Percentiles rank a stretch among this genome's conserved stretches.
phyloP scores from a whole-genome alignment of 2,888 invertebrate species.

The Cheilosia grossa region DNA sequence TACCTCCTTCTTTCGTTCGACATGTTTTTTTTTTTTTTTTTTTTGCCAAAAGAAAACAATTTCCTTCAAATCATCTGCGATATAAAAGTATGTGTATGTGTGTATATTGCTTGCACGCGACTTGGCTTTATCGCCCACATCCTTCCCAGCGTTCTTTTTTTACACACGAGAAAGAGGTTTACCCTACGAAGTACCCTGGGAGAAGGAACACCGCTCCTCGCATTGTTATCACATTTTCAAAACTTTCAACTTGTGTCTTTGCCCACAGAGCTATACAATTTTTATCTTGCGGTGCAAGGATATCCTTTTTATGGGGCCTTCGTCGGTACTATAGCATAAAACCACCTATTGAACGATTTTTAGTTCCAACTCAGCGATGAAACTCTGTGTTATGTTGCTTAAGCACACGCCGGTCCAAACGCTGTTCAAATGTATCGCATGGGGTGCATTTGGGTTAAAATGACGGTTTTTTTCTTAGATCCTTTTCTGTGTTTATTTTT shows the following conservation, averaged over 20 bases:
- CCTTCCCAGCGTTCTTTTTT: neutral
- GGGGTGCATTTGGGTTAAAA: conserved; percentile 29
- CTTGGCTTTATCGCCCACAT: neutral
- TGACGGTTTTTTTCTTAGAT: neutral
- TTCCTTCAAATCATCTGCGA: conserved; percentile 13
- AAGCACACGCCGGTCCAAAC: conserved; percentile 44
- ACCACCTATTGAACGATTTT: conserved; percentile 50
- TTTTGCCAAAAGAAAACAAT: conserved; percentile 37
- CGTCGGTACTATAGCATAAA: conserved; percentile 38
- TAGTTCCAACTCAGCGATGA: conserved; percentile 25
- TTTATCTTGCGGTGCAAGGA: conserved; percentile 47
- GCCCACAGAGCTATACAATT: conserved; percentile 22
- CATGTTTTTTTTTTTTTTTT: neutral
- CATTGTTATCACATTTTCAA: conserved; percentile 46
- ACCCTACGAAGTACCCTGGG: conserved; percentile 7
- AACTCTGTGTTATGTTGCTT: conserved; percentile 24
- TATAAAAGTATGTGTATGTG: conserved; percentile 5
- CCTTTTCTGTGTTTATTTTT: conserved; percentile 13
- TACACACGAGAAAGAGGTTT: conserved; percentile 39
- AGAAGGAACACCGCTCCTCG: neutral
- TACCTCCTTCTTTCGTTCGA: conserved; percentile 1
- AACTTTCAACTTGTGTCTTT: conserved; percentile 41
- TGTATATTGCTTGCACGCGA: conserved; percentile 9
- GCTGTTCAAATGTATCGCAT: conserved; percentile 43
- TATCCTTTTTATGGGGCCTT: conserved; percentile 56